Conservation (phyloP, 2,888 invertebrate genomes). For the Cyaniris semiargus region DNA sequence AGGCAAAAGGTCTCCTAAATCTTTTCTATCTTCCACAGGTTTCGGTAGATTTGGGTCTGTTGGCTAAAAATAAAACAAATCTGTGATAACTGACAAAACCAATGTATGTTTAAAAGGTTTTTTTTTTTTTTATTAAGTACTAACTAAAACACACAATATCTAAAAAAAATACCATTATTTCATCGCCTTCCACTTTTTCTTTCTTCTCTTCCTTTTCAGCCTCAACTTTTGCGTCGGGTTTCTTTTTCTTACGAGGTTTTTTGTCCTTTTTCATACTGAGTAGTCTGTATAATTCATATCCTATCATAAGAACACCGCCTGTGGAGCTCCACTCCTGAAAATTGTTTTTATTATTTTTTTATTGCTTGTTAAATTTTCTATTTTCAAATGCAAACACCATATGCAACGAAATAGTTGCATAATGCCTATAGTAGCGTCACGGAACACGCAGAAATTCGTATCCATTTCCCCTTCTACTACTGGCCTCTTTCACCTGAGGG, state of each 20-base stretch:
- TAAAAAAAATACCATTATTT: not conserved
- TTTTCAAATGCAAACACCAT: too few species aligned
- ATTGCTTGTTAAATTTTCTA: too few species aligned
- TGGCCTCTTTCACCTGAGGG: too few species aligned
- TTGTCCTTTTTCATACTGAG: slow-evolving; percentile 88
- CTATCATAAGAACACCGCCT: slow-evolving; percentile 97
- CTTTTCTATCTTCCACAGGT: slow-evolving; percentile 61
- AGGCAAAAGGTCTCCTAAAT: slow-evolving; percentile 62
- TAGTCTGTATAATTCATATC: slow-evolving; percentile 97
- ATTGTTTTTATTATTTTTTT: not conserved
- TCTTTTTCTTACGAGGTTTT: slow-evolving; percentile 79
- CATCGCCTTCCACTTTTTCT: slow-evolving; percentile 51
- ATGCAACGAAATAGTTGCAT: too few species aligned
- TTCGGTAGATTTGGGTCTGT: slow-evolving; percentile 60
- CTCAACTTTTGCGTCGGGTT: slow-evolving; percentile 63
- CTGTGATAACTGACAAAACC: not conserved
- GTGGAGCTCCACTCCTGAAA: slow-evolving; percentile 88
- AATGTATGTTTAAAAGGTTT: too few species aligned
- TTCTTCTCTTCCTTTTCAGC: slow-evolving; percentile 60
- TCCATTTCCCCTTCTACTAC: too few species aligned
- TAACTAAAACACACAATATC: too few species aligned
- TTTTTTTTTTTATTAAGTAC: too few species aligned
- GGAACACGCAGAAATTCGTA: too few species aligned
- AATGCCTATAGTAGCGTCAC: too few species aligned
- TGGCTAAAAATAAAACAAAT: slow-evolving; percentile 15